Evolutionary conservation across 2,797 vertebrate species (phyloP), one percentile per base, ranked within the genome.

Genomic region (Setipinna tenuifilis): DNA sequence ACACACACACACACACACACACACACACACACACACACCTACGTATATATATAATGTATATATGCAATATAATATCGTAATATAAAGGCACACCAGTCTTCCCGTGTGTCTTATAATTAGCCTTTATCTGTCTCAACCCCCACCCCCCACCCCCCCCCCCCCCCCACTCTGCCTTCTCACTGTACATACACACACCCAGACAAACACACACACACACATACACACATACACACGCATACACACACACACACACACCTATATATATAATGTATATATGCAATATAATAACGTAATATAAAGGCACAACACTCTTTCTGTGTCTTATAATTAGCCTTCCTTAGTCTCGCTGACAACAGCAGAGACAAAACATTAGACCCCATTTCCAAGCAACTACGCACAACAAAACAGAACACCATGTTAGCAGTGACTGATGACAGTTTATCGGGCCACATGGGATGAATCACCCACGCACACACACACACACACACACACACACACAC

Each of bases 331-430:
- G 23, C 65, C 16, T 71, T 25, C 25, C 14, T 0, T 31, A 28
- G 75, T 10, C 31, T 58, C 31, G 6, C 41, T 50, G 28, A 44
- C 58, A 82, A 48, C 57, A 11, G 48, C 61, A 75, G 61, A 65
- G 82, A 75, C 23, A 82, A 10, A 81, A 41, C 31, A 85, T 44
- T 6, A 23, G 44, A 85, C 35, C 86, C 82, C 16, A 87, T 82
- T 82, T 86, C 75, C 31, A 83, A 81, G 82, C 83, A 90, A 82
- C 86, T 65, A 82, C 80, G 10, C 82, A 1, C 59, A 3, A 68
- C 31, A 82, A 86, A 89, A 88, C 84, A 88, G 54, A 86, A 81
- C 28, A 81, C 12, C 21, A 86, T 54, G 85, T 50, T 84, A 87
- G 82, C 59, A 14, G 19, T 6, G 12, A 14, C 28, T 11, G 65